Conservation (phyloP, 2,797 vertebrate species). For the Nyctalus aviator region DNA sequence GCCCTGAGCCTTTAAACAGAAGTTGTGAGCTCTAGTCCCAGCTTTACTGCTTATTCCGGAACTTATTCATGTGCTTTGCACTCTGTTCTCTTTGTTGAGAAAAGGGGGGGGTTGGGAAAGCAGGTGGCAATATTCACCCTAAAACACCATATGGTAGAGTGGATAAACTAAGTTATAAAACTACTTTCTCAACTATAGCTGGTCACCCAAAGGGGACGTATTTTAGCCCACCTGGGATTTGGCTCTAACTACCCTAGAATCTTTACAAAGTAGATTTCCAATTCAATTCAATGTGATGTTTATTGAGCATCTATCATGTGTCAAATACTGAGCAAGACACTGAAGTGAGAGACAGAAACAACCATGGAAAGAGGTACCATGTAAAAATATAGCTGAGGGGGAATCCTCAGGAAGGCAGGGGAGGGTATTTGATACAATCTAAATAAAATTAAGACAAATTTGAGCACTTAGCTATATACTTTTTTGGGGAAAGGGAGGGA, state of each 20-base stretch:
- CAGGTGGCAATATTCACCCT: background rate
- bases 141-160: background rate
- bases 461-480: background rate
- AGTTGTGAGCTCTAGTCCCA: background rate
- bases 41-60: background rate
- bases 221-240: background rate
- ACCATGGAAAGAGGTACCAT: background rate
- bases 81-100: background rate
- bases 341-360: background rate
- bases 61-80: background rate
- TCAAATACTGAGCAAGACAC: background rate
- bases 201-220: background rate
- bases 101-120: background rate
- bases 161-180: background rate
- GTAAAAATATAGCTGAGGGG: background rate
- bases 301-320: background rate
- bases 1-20: background rate
- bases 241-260: background rate
- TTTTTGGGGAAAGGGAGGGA: background rate
- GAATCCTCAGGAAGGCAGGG: background rate
- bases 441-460: slow-evolving; percentile 2
- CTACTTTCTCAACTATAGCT: background rate
- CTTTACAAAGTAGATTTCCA: background rate
- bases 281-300: background rate
- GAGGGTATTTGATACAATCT: background rate